A percentile compares a stretch with the other conserved stretches of the same genome.
Conservation (phyloP, 2,113 vertebrate genomes). For the Eulemur macaco region DNA sequence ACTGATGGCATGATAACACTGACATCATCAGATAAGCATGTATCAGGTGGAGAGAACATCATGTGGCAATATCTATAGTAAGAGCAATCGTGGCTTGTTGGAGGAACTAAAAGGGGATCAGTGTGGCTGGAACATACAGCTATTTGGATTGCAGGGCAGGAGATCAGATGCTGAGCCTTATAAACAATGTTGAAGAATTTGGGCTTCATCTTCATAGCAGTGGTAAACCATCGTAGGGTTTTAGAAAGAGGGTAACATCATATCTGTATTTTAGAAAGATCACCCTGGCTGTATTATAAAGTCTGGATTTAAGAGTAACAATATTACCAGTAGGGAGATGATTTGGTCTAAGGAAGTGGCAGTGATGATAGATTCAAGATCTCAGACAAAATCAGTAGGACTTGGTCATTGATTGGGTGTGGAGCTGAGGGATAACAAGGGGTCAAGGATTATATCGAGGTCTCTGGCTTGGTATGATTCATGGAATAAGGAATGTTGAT, state of each 20-base stretch:
- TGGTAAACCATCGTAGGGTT: background rate
- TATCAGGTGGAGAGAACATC: background rate
- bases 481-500: background rate
- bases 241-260: background rate
- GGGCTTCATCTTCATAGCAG: background rate
- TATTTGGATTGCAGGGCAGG: background rate
- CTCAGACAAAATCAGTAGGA: background rate
- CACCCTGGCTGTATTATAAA: background rate
- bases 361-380: background rate
- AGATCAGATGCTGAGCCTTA: background rate
- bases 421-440: background rate
- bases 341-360: background rate
- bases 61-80: background rate
- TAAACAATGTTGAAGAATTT: background rate
- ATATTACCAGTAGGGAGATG: background rate
- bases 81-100: background rate
- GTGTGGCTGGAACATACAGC: background rate
- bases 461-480: background rate
- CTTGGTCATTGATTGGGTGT: background rate
- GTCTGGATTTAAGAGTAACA: background rate
- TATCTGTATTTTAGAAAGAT: background rate
- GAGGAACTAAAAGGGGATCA: background rate
- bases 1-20: background rate
- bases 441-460: background rate
- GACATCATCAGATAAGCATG: background rate